These are phyloP conservation scores for Rhinolophus sinicus DNA, from an alignment of 2,113 vertebrate genomes.

Conservation along the genomic window DNA sequence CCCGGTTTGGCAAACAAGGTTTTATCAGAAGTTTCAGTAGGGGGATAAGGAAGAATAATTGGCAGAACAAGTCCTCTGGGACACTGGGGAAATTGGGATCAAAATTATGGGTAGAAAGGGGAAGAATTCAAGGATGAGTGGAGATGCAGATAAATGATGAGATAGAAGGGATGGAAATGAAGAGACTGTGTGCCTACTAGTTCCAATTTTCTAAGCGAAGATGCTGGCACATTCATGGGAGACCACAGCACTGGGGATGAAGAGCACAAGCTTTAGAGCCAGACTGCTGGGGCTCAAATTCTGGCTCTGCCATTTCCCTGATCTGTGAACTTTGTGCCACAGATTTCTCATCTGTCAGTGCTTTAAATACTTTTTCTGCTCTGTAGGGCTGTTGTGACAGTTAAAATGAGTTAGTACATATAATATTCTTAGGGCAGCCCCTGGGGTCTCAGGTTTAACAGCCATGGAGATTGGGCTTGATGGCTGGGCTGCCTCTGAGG, in stretches of 20 bases:
- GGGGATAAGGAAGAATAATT: background rate
- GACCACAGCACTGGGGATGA: too few relatives aligned
- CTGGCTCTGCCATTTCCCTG: background rate
- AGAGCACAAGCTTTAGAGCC: background rate
- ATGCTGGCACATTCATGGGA: background rate
- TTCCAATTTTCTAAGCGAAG: background rate
- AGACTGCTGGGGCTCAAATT: background rate
- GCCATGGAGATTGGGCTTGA: background rate
- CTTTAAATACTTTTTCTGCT: background rate
- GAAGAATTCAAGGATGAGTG: background rate
- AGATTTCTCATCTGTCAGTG: background rate
- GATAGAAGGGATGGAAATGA: background rate
- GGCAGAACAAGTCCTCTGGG: background rate
- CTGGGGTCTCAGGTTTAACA: background rate
- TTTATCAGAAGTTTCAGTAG: background rate
- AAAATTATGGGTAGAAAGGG: background rate
- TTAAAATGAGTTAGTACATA: background rate
- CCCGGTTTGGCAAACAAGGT: background rate
- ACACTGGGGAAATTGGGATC: background rate
- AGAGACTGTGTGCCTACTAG: background rate
- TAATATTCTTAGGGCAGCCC: background rate
- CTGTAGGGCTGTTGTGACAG: background rate
- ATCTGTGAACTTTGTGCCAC: background rate
- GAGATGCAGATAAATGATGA: background rate
- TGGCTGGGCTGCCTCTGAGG: background rate